Evolutionary conservation across 2,797 vertebrate genomes (phyloP).

Genomic region (Cyclura pinguis): DNA sequence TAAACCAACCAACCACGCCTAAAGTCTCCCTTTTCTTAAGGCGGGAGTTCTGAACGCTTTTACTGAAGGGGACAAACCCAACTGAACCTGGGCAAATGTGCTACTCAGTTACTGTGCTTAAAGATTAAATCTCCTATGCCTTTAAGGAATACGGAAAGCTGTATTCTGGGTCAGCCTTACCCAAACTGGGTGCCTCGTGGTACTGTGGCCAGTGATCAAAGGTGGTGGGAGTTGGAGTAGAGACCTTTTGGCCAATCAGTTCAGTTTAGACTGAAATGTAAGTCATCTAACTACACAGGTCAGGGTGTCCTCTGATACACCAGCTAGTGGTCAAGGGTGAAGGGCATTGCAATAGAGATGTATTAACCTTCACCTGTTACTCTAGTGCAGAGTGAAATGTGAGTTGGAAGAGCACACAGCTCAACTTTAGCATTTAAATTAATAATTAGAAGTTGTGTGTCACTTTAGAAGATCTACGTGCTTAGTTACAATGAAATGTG

Average conservation of each 20-base stretch:
- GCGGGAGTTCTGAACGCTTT: no score
- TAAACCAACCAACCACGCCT: no score
- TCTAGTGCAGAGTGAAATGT: background rate
- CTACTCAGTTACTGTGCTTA: no score
- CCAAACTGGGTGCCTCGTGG: background rate
- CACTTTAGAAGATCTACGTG: background rate
- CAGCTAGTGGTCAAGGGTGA: no score
- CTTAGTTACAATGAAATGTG: background rate
- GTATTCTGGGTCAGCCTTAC: background rate
- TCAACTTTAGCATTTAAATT: background rate
- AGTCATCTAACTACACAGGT: no score
- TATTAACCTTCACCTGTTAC: background rate
- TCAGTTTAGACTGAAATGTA: no score
- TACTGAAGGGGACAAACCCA: no score
- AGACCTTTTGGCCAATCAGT: background rate
- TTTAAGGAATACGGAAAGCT: background rate
- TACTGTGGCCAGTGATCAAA: background rate
- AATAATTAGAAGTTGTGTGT: background rate
- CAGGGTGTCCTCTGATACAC: no score
- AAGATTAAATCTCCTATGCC: no score
- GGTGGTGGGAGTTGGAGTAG: background rate
- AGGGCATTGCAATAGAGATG: no score
- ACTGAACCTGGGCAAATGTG: no score
- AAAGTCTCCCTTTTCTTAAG: no score
- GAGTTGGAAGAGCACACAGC: background rate